These are phyloP conservation scores for Calliopsis andreniformis DNA, from an alignment of 1,140 invertebrate species.

Conservation along the genomic window DNA sequence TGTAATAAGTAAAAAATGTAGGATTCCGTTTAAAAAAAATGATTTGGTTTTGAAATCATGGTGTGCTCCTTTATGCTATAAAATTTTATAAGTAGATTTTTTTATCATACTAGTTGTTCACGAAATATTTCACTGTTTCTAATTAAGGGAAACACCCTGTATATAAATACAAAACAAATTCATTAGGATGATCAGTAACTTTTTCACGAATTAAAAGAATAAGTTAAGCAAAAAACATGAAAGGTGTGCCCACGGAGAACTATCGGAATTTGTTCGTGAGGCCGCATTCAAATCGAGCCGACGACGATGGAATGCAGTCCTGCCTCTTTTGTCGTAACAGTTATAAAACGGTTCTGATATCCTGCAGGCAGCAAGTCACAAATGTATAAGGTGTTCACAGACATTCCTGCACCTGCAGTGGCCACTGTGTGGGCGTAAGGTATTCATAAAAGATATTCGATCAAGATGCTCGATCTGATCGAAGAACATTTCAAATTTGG, in stretches of 20 bases:
- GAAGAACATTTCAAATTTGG: not conserved
- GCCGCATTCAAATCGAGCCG: slow-evolving; percentile 69
- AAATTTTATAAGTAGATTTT: too few relatives aligned
- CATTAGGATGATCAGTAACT: not conserved
- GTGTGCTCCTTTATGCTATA: too few relatives aligned
- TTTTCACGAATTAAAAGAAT: slow-evolving; percentile 22
- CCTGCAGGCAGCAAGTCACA: slow-evolving; percentile 64
- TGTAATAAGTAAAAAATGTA: too few relatives aligned
- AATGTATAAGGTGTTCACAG: slow-evolving; percentile 12
- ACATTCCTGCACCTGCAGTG: slow-evolving; percentile 47
- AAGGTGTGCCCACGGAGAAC: slow-evolving; percentile 38
- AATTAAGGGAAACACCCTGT: too few relatives aligned
- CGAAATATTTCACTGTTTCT: too few relatives aligned
- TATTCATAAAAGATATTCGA: not conserved
- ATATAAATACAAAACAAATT: too few relatives aligned
- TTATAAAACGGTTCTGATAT: slow-evolving; percentile 74
- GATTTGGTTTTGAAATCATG: too few relatives aligned
- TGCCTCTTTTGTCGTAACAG: slow-evolving; percentile 75
- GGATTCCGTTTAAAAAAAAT: too few relatives aligned
- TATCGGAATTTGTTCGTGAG: slow-evolving; percentile 48
- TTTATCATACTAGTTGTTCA: too few relatives aligned
- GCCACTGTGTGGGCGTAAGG: slow-evolving; percentile 7
- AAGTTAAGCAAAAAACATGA: slow-evolving; percentile 32
- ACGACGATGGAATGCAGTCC: slow-evolving; percentile 72
- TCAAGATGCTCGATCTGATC: not conserved